These are phyloP conservation scores for Aricia artaxerxes DNA, from an alignment of 2,888 invertebrate genomes.

Conservation along the genomic window DNA sequence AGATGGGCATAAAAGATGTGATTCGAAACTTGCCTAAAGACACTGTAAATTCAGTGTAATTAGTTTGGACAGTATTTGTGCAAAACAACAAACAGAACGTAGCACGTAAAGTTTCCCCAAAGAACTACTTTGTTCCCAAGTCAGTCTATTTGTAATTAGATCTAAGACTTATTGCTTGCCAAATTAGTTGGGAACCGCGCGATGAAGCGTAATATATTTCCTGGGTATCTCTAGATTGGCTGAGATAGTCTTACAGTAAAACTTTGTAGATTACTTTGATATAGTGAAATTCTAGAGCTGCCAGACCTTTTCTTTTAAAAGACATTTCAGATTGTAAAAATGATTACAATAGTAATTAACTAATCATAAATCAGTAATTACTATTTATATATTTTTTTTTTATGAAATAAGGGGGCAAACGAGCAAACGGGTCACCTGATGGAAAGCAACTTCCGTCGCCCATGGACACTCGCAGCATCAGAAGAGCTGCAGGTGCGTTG, in stretches of 20 bases:
- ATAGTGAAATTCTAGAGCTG: neutral
- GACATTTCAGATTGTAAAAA: neutral
- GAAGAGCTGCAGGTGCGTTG: too few species aligned
- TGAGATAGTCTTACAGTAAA: neutral
- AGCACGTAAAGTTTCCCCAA: constrained; percentile 1
- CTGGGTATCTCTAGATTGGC: constrained; percentile 3
- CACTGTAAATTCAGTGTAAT: constrained; percentile 20
- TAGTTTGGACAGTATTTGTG: constrained; percentile 25
- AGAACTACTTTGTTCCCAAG: constrained; percentile 24
- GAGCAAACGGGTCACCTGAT: too few species aligned
- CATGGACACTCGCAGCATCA: too few species aligned
- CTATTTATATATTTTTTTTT: too few species aligned
- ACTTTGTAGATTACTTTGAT: neutral
- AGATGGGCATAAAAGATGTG: constrained; percentile 21
- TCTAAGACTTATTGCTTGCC: constrained; percentile 24
- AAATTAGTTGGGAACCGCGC: constrained; percentile 21
- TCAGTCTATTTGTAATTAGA: constrained; percentile 30
- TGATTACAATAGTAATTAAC: neutral
- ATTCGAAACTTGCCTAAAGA: constrained; percentile 16
- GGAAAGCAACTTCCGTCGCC: too few species aligned
- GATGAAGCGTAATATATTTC: constrained; percentile 22
- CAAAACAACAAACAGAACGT: constrained; percentile 28
- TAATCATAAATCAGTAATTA: neutral
- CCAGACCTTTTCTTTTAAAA: neutral
- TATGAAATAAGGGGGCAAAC: too few species aligned